A percentile compares a stretch with the other conserved stretches of the same genome.
These are phyloP conservation scores for Dioctria rufipes DNA, from an alignment of 2,888 invertebrate species.

Conservation along the genomic window DNA sequence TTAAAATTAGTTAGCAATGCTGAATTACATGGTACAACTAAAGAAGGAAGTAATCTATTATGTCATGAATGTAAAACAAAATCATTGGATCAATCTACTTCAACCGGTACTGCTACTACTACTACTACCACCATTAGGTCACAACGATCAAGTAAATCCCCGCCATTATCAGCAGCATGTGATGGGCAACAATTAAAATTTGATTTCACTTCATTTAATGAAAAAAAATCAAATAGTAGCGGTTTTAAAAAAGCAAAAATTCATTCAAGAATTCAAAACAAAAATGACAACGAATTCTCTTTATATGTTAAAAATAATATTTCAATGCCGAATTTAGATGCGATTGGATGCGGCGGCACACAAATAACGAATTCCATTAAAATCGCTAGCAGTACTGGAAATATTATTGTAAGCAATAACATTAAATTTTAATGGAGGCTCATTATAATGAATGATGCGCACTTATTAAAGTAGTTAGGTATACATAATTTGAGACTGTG, in stretches of 20 bases:
- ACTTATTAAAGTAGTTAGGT: too few species aligned
- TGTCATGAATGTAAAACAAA: conserved; percentile 24
- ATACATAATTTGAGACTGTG: not conserved
- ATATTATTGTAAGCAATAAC: conserved; percentile 66
- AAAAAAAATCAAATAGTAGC: not conserved
- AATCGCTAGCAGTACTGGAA: conserved; percentile 64
- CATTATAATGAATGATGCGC: too few species aligned
- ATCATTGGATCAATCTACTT: not conserved
- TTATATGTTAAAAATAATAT: conserved; percentile 58
- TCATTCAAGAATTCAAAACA: not conserved
- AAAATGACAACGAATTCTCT: not conserved
- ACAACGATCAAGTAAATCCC: conserved; percentile 27
- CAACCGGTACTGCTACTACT: too few species aligned
- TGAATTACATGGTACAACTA: conserved; percentile 57
- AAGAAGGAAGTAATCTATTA: not conserved
- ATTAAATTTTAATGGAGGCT: conserved; percentile 59
- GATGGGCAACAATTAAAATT: not conserved
- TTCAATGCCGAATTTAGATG: conserved; percentile 61
- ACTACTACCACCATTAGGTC: not conserved
- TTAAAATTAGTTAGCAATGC: conserved; percentile 66
- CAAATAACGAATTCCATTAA: conserved; percentile 64
- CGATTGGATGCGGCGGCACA: conserved; percentile 60
- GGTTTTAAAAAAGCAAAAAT: not conserved
- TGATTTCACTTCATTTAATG: not conserved
- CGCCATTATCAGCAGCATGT: not conserved